Base-by-base conservation (phyloP, 2,113 vertebrate species). In the Eubucco bourcierii region DNA sequence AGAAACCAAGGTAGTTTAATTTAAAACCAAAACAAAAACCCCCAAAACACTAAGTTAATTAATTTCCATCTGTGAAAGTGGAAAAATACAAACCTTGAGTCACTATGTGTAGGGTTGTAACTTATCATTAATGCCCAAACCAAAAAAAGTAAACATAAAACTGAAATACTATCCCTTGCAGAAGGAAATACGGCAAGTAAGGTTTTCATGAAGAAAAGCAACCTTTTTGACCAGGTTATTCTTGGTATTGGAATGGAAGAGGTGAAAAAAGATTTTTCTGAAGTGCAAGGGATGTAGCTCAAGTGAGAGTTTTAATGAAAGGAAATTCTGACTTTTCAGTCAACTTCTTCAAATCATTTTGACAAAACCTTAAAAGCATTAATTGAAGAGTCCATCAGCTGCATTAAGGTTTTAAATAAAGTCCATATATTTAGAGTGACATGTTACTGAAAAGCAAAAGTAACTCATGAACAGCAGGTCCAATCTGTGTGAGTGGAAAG, bases 321-420 rank as follows among this genome's bases (percentile, higher is more conserved):
- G 55, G 9, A 52, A 24, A 23, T 52, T 52, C 23, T 52, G 50
- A 52, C 50, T 52, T 52, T 52, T 52, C 21, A 52, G 21, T 52
- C 50, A 52, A 24, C 9, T 52, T 23, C 82, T 90, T 75, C 87
- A 82, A 93, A 84, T 7, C 16, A 64, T 24, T 53, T 94, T 82
- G 82, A 71, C 78, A 95, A 91, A 90, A 71, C 60, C 77, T 56
- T 60, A 90, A 84, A 92, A 77, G 24, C 46, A 20, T 84, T 84
- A 59, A 63, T 84, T 84, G 84, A 92, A 76, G 56, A 84, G 74
- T 79, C 88, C 63, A 82, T 93, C 74, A 90, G 56, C 50, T 65
- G 18, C 34, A 84, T 52, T 84, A 70, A 63, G 88, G 34, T 64
- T 88, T 95, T 93, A 92, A 94, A 79, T 71, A 55, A 17, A 63